Evolutionary conservation across 2,113 vertebrate genomes (phyloP), one percentile per base, ranked within the genome.

Genomic region (Oryzias curvinotus): DNA sequence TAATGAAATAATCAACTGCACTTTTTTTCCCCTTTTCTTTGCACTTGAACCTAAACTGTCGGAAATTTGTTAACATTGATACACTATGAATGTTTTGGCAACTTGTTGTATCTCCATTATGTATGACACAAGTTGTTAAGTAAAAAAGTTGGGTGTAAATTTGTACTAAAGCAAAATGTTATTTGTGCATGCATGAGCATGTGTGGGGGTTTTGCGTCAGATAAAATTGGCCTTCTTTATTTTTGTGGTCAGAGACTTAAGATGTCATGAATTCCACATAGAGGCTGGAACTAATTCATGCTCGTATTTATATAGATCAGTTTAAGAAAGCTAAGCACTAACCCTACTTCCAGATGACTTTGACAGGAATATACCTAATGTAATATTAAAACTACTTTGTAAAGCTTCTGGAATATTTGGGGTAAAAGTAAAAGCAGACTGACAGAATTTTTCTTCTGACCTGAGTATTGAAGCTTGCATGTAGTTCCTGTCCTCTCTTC

Each of bases 211-310:
- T 2, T 30, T 17, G 16, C n/a, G 52, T 56, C 30, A 43, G 85
- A 71, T 88, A 72, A 83, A 68, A 83, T 84, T 78, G 68, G 42
- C 65, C 71, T 59, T 75, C 62, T 52, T 81, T 68, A 71, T 65
- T 66, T 68, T 75, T 71, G 50, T 66, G 48, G 69, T 55, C 54
- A 47, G 51, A 67, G 64, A 70, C 76, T 63, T 71, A 28, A 62
- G 77, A 80, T 82, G 84, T 85, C 84, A 77, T 73, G 79, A 87
- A 89, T 83, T 23, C 21, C 21, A 23, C 21, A 23, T 23, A 23
- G 64, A 82, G 71, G 59, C 83, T 81, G 85, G 85, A 88, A 90
- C 88, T 86, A 87, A 90, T 88, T 86, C 81, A 78, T 75, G 85
- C 67, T 87, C 65, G 86, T 87, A 86, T 90, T 88, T 91, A 91